These are phyloP conservation scores for Acanthosepion pharaonis DNA, from an alignment of 2,888 invertebrate species.

Conservation along the genomic window DNA sequence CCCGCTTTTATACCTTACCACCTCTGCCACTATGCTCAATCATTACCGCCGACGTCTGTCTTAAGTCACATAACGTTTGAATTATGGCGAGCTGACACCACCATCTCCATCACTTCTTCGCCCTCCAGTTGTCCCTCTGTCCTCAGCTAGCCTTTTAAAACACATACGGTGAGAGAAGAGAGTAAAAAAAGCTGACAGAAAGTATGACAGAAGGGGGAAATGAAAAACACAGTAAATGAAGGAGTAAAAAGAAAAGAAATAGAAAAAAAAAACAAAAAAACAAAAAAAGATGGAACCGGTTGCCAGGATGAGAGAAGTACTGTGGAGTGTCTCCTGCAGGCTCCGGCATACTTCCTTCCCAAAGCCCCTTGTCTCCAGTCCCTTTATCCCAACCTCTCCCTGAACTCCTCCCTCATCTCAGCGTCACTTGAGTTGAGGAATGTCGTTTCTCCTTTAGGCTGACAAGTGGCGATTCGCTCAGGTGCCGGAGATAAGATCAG, in stretches of 20 bases:
- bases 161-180: background rate
- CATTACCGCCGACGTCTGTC: background rate
- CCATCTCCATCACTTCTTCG: background rate
- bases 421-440: background rate
- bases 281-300: background rate
- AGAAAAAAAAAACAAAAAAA: background rate
- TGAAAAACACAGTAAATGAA: background rate
- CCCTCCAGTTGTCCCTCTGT: background rate
- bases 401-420: background rate
- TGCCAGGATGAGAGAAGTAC: background rate
- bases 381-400: background rate
- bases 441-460: background rate
- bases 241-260: background rate
- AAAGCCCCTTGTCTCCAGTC: background rate
- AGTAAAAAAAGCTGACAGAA: background rate
- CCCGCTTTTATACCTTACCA: background rate
- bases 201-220: too few relatives aligned
- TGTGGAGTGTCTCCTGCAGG: too few relatives aligned
- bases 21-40: background rate
- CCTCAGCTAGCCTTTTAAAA: background rate
- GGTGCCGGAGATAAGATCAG: background rate
- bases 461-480: conserved; percentile 20
- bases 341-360: background rate
- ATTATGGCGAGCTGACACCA: background rate
- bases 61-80: conserved; percentile 9